Base-by-base conservation (phyloP, 2,888 invertebrate species). In the Oscheius myriophilus region DNA sequence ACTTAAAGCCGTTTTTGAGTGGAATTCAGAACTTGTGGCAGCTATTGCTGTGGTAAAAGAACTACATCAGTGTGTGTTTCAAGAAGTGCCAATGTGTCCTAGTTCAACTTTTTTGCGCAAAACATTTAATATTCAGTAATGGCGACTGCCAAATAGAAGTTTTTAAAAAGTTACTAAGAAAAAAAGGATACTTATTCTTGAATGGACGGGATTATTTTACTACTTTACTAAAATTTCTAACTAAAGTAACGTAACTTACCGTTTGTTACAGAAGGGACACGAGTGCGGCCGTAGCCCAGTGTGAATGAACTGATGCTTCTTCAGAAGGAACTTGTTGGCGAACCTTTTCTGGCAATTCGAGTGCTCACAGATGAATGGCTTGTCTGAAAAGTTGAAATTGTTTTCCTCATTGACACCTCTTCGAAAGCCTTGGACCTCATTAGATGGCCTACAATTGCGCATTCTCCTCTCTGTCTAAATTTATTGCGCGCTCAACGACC, bases 261-360 rank as follows among this genome's bases (percentile, higher is more conserved):
- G 68, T 70, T 86, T 86, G n/a, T 65, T 61, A 69, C 86, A 86
- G 65, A 71, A 83, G 16, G 84, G 84, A 69, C 86, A 86, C n/a
- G 76, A 69, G 67, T 86, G 86, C 33, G 86, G 86, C 41, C 84
- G 73, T 18, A 83, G 79, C 21, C 86, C 86, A 21, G 85, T 87
- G 70, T 86, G 86, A 63, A 86, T 86, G 75, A 87, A 86, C 71
- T 80, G 79, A 72, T 86, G 86, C 73, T 86, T 86, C 67, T 86
- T 86, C 23, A 86, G 74, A 33, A 86, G 73, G 64, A 86, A 86
- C 61, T 86, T 86, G 80, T 86, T 86, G 45, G 84, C 82, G 71
- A 86, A 86, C 11, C 84, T 73, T 67, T 86, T 86, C 7, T 75
- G 64, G 61, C 86, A 86, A 69, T 85, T 84, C 49, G 75, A 68